Evolutionary conservation across 1,140 invertebrate species (phyloP).

Genomic region (Zaprionus davidi): DNA sequence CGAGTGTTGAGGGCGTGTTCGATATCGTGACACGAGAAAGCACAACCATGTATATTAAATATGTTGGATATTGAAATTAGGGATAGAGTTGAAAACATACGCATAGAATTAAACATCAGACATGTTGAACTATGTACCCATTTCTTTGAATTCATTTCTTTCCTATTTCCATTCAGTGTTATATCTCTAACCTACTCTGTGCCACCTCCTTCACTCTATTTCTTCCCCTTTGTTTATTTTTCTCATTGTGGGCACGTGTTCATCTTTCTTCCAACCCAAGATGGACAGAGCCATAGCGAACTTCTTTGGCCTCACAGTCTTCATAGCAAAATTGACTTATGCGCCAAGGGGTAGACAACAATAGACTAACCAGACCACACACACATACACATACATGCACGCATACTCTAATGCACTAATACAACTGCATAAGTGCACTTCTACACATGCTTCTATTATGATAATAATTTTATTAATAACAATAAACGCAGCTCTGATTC

Average conservation of each 20-base stretch:
- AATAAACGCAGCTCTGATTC: constrained; percentile 67
- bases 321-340: constrained; percentile 56
- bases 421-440: constrained; percentile 44
- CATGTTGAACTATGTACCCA: background rate
- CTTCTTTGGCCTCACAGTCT: constrained; percentile 18
- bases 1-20: background rate
- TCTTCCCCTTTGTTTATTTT: background rate
- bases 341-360: constrained; percentile 49
- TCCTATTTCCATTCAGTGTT: background rate
- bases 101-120: background rate
- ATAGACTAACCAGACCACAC: constrained; percentile 11
- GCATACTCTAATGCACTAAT: constrained; percentile 17
- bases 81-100: background rate
- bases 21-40: background rate
- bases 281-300: background rate
- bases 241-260: background rate
- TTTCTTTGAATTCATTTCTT: background rate
- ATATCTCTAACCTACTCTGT: background rate
- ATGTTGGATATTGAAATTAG: background rate
- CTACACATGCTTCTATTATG: constrained; percentile 6
- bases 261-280: background rate
- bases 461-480: constrained; percentile 73
- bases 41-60: background rate
- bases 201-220: background rate
- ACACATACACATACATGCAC: constrained; percentile 5